Evolutionary conservation across 2,797 vertebrate genomes (phyloP).

Genomic region (Apogon talboti): DNA sequence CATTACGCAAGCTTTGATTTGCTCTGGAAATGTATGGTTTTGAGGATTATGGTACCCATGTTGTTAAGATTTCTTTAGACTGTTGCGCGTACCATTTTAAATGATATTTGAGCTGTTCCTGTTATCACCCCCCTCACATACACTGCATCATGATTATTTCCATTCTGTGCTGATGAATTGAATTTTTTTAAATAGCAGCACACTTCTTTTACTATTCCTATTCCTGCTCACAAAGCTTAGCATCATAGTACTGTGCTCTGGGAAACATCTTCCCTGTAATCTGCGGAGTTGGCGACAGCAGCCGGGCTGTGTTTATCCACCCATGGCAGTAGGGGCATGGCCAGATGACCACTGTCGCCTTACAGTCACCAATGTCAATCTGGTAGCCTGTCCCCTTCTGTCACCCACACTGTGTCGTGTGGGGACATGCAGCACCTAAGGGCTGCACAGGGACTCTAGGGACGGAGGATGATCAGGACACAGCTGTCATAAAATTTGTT

Average conservation of each 20-base stretch:
- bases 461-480: conserved; percentile 38
- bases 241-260: conserved; percentile 13
- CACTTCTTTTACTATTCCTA: conserved; percentile 13
- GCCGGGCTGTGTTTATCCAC: conserved; percentile 39
- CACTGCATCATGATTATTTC: conserved; percentile 7
- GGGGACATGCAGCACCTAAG: conserved; percentile 36
- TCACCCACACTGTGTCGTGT: conserved; percentile 22
- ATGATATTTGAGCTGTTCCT: conserved; percentile 3
- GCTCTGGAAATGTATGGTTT: conserved; percentile 24
- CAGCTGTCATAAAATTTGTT: conserved; percentile 46
- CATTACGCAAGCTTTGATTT: conserved; percentile 32
- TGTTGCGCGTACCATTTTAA: conserved; percentile 21
- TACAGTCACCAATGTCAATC: conserved; percentile 43
- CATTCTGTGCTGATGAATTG: conserved; percentile 16
- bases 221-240: conserved; percentile 16
- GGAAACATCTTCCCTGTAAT: conserved; percentile 37
- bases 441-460: conserved; percentile 24
- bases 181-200: conserved; percentile 18
- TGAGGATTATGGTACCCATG: conserved; percentile 28
- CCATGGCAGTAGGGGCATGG: not conserved
- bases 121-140: conserved; percentile 28
- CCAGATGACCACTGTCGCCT: conserved; percentile 49
- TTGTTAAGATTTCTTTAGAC: conserved; percentile 15
- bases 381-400: conserved; percentile 35
- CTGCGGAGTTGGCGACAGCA: conserved; percentile 40